phyloP scores from a whole-genome alignment of 2,888 invertebrate species.

The Mantis religiosa region DNA sequence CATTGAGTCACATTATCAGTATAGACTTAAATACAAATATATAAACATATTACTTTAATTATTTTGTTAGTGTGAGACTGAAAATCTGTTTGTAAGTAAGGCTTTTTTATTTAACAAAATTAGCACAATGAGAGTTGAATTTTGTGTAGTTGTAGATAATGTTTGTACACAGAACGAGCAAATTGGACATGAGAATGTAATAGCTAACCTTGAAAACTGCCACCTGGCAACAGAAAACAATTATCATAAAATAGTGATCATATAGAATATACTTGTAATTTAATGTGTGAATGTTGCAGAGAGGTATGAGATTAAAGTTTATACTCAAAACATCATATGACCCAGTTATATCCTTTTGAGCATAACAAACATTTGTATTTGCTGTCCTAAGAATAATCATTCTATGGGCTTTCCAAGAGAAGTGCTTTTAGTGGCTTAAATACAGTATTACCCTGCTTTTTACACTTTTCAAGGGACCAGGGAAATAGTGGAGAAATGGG shows the following conservation, averaged over 20 bases:
- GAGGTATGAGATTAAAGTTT: not conserved
- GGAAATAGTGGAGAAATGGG: too few species aligned
- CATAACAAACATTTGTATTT: not conserved
- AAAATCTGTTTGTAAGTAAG: not conserved
- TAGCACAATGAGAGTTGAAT: not conserved
- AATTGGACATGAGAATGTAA: not conserved
- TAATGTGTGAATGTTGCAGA: not conserved
- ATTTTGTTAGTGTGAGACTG: slow-evolving; percentile 17
- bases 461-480: too few species aligned
- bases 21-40: not conserved
- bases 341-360: not conserved
- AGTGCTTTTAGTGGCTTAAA: not conserved
- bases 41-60: not conserved
- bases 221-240: not conserved
- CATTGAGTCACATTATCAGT: not conserved
- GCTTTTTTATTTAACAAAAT: not conserved
- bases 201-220: not conserved
- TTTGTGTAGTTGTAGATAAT: not conserved
- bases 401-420: not conserved
- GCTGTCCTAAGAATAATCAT: not conserved
- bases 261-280: not conserved
- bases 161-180: not conserved
- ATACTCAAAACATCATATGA: not conserved
- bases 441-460: too few species aligned
- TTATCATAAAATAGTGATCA: not conserved